Percentiles rank a stretch among this genome's conserved stretches.
These are phyloP conservation scores for Leucania comma DNA, from an alignment of 2,888 invertebrate species.

Conservation along the genomic window DNA sequence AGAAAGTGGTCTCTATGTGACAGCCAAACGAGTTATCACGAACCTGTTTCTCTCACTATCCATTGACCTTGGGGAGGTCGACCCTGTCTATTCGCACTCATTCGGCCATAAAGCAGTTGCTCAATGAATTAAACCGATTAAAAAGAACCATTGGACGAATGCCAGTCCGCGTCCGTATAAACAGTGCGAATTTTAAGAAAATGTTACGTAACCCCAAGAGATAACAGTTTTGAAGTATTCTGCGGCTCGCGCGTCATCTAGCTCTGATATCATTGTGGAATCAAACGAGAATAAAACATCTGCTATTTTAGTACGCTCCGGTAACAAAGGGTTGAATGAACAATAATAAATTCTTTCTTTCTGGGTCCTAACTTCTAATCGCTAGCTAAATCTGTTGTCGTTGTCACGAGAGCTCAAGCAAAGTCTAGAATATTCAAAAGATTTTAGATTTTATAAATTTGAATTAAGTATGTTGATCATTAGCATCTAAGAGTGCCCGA, in stretches of 20 bases:
- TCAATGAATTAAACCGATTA: constrained; percentile 89
- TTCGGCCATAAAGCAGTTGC: constrained; percentile 85
- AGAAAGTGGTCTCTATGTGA: constrained; percentile 66
- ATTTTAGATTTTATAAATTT: constrained; percentile 1
- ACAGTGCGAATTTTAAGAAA: constrained; percentile 88
- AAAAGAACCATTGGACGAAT: constrained; percentile 85
- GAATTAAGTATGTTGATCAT: constrained; percentile 9
- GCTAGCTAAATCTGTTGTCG: background rate
- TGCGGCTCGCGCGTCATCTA: constrained; percentile 56
- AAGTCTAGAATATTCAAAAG: constrained; percentile 6
- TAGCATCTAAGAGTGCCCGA: constrained; percentile 3
- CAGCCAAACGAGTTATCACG: constrained; percentile 63
- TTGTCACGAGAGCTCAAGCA: constrained; percentile 8
- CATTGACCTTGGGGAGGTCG: constrained; percentile 86
- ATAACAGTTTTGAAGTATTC: constrained; percentile 66
- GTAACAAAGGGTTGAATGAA: constrained; percentile 23
- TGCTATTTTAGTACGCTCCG: constrained; percentile 43
- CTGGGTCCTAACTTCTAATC: constrained; percentile 10
- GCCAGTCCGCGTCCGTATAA: constrained; percentile 87
- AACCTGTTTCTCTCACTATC: constrained; percentile 73
- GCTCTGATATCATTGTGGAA: constrained; percentile 49
- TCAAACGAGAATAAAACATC: constrained; percentile 41
- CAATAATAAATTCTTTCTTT: constrained; percentile 11
- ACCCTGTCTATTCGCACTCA: constrained; percentile 81
- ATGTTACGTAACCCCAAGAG: constrained; percentile 82